A percentile compares a stretch with the other conserved stretches of the same genome.
phyloP scores from a whole-genome alignment of 1,140 invertebrate species.

The Caenorhabditis remanei region DNA sequence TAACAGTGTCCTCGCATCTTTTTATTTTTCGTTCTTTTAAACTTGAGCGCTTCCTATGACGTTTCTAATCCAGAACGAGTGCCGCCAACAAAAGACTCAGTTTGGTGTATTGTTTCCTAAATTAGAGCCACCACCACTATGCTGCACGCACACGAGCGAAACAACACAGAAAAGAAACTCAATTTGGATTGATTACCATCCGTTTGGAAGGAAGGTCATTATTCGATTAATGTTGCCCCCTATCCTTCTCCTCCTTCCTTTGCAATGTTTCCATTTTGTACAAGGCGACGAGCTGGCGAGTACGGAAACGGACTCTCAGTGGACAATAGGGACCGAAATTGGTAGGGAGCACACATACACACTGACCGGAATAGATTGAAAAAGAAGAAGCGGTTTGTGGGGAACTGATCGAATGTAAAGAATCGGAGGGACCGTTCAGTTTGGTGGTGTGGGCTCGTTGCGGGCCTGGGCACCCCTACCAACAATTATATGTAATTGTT shows the following conservation, averaged over 20 bases:
- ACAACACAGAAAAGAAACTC: constrained; percentile 40
- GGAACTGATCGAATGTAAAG: no score
- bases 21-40: no score
- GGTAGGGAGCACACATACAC: background rate
- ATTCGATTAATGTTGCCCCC: constrained; percentile 47
- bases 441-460: background rate
- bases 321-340: constrained; percentile 48
- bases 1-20: no score
- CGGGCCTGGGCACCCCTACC: background rate
- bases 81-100: background rate
- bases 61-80: background rate
- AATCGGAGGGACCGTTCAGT: no score
- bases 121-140: background rate
- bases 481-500: constrained; percentile 53
- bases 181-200: constrained; percentile 54
- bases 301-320: background rate
- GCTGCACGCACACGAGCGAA: constrained; percentile 12
- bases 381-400: background rate
- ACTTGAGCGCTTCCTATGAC: no score
- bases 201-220: constrained; percentile 55
- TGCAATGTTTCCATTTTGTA: constrained; percentile 42
- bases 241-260: background rate
- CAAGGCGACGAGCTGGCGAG: background rate
- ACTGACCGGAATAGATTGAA: background rate
- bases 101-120: constrained; percentile 36